Percentiles rank a stretch among this genome's conserved stretches.
Evolutionary conservation across 2,888 invertebrate species (phyloP).

Genomic region (Busseola fusca): DNA sequence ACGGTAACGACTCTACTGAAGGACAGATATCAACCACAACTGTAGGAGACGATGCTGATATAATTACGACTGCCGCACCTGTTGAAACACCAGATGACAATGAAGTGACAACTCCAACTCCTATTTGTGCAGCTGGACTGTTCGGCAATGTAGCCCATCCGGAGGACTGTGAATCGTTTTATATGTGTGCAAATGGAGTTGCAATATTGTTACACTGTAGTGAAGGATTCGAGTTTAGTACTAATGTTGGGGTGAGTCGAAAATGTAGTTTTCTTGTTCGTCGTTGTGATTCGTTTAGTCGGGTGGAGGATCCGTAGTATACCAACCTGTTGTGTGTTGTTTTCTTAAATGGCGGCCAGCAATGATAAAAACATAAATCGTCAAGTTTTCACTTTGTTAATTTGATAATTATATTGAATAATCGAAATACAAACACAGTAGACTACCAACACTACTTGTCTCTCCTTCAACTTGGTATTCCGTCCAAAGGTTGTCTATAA

Average conservation of each 20-base stretch:
- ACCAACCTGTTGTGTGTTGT: no score
- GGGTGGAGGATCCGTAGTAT: no score
- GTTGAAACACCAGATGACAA: not conserved
- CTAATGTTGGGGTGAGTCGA: constrained; percentile 6
- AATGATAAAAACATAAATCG: no score
- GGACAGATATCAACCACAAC: not conserved
- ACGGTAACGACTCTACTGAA: not conserved
- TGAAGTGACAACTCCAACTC: not conserved
- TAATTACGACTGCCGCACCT: not conserved
- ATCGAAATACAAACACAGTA: no score
- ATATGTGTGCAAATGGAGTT: constrained; percentile 31
- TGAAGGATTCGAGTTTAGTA: constrained; percentile 26
- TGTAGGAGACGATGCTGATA: not conserved
- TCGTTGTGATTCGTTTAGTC: no score
- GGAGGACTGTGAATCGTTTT: constrained; percentile 18
- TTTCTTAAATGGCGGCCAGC: no score
- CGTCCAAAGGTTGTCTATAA: no score
- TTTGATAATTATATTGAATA: no score
- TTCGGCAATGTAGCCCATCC: constrained; percentile 34
- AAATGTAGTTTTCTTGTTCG: not conserved
- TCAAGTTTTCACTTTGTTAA: no score
- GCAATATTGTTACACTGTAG: constrained; percentile 7
- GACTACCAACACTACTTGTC: no score
- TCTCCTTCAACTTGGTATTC: no score
- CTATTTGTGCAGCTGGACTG: constrained; percentile 6